Base-by-base conservation (phyloP, 2,888 invertebrate genomes). In the Drosophila greeni region DNA sequence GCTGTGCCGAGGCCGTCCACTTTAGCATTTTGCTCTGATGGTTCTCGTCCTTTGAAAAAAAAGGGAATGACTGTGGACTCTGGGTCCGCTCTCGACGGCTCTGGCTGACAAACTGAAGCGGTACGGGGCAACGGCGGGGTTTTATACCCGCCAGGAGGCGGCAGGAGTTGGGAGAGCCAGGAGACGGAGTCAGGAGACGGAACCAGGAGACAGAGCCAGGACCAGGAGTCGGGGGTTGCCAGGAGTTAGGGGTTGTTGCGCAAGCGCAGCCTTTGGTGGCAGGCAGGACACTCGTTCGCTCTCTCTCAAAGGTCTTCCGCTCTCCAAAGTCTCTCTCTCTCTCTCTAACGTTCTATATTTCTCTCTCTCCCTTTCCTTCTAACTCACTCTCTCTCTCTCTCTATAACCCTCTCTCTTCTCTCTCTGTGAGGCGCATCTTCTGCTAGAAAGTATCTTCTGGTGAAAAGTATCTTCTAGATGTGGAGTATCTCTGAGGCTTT, bases 1-100 rank as follows among this genome's bases (percentile, higher is more conserved):
- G 82, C 48, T 86, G 86, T 24, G 82, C 81, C 36, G 88, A 84
- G n/a, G 85, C 80, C 12, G 88, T 86, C 88, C 88, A 88, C 86
- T 88, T 88, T 45, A 88, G 84, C 88, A 88, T 88, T 51, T 74
- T 36, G 11, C 2, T 18, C 2, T 43, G 29, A 16, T 48, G 37
- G 33, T 52, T 26, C 29, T 23, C 24, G 31, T 36, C 24, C 16
- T 51, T 26, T 23, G 8, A 72, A 72, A 72, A 71, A 66, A 71
- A 57, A 49, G 49, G 20, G 55, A 16, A 11, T 23, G 48, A 12
- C 26, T 40, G 36, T 53, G 45, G 45, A 56, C 52, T 29, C 33
- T 42, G 52, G 5, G 59, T 42, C 51, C 42, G 55, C 59, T 66
- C 56, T 65, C 65, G 48, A 69, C 74, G 71, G 74, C 82, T 74